Evolutionary conservation across 1,140 invertebrate species (phyloP), one percentile per base, ranked within the genome.

Genomic region (Pseudobourletiella spinata): DNA sequence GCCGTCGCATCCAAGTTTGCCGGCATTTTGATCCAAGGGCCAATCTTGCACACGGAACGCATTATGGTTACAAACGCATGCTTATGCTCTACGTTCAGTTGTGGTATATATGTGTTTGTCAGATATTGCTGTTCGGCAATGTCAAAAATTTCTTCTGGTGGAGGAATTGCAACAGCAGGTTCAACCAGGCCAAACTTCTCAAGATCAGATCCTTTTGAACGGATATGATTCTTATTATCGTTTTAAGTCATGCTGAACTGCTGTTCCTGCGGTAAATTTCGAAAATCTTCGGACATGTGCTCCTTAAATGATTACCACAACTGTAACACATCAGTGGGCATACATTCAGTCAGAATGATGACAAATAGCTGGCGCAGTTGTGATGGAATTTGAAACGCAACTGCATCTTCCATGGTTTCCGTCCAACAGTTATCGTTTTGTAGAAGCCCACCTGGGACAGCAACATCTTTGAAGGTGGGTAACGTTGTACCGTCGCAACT

Each of bases 381-480:
- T 44, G 30, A 30, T 25, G 71, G 71, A n/a, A 51, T 42, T 30
- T 50, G 11, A 11, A 54, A 26, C 14, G 20, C 11, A 1, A 30
- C 25, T 39, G 72, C 71, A 54, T 73, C 68, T 20, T 29, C 16
- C 25, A 74, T n/a, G 3, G 60, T 22, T 4, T 46, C 57, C 16
- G 66, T 25, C 73, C 73, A 74, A 35, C 74, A 67, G 15, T 59
- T 26, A 59, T 76, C 72, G 58, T 76, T 62, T 62, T 75, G 69
- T 1, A 77, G 30, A 3, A 76, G 54, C 30, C 69, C 68, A 18
- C 68, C 8, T 14, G 60, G 59, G 51, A 46, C 63, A n/a, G 71
- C 73, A n/a, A 74, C 72, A 51, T 66, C 65, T 67, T 71, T 61
- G 62, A 67, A 75, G n/a, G 73, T 73, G 8, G 32, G 8, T 64